Base-by-base conservation (phyloP, 2,797 vertebrate genomes). In the Parauchenoglanis punctatus region DNA sequence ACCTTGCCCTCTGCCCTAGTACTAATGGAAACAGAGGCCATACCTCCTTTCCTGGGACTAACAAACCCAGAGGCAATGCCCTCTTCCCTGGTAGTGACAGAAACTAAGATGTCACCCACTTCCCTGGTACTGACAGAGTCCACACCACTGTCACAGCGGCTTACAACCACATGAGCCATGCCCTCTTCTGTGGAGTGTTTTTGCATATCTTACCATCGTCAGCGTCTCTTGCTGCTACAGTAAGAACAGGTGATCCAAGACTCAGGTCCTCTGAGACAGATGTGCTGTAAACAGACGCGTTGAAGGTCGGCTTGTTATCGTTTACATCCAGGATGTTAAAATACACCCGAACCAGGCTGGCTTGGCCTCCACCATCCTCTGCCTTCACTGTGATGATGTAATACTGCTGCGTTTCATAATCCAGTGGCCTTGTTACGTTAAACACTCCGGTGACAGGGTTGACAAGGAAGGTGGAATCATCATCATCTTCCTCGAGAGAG, bases 291-390 rank as follows among this genome's bases (percentile, higher is more conserved):
- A 94, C 91, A 6, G 90, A 93, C 89, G 86, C 90, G 93, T 96
- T 96, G 75, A 99, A 99, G 88, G 95, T 0, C 0, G 99, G 99
- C 0, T 95, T 87, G 91, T 99, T 99, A 89, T 99, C 99, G 0
- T 99, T 99, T 63, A 98, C 87, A 2, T 99, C 99, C 88, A 99
- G 88, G 40, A 99, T 92, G 81, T 99, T 99, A 94, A 99, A 99
- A 90, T 99, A 99, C 75, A 98, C 97, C 67, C 99, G 94, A 80
- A 97, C 94, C 0, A 93, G 90, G 67, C 97, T 95, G 87, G 94
- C 94, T 76, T 97, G 98, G 0, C 97, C 97, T 0, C 98, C 98
- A 0, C 99, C 99, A 0, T 99, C 99, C 92, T 92, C 95, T 0
- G 98, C 98, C 11, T 90, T 94, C 0, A 97, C 95, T 0, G 96